Evolutionary conservation across 2,797 vertebrate genomes (phyloP), one percentile per base, ranked within the genome.

Genomic region (Pipistrellus kuhlii): DNA sequence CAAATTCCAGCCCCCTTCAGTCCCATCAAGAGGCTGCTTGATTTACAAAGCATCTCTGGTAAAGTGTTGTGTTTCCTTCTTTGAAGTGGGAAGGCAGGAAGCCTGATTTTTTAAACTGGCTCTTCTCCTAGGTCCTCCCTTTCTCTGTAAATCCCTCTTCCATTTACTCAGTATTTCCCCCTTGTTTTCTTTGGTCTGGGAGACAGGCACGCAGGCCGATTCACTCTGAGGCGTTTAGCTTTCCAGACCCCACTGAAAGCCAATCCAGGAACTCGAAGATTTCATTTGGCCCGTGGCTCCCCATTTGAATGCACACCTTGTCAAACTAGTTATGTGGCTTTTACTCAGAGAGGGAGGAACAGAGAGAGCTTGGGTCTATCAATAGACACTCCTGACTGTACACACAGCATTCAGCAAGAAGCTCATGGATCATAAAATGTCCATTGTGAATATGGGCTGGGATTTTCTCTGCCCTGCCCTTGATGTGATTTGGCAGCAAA

Each of bases 251-350:
- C 13, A 4, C 59, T 51, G 30, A 88, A 75, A 94, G 87, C 73
- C 48, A 55, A 2, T 77, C 13, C 18, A 30, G 66, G 20, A 88
- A 41, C 46, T 9, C 0, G 17, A 25, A 32, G 72, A 51, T 77
- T 92, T 89, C 91, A 14, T 32, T 75, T 57, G 72, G 64, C 71
- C 83, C 38, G 0, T 64, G 57, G 41, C 55, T 85, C 66, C 32
- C 23, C 51, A 35, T 75, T 68, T 71, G 77, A 89, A 96, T 93
- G 46, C 32, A 46, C 9, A 93, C 82, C 93, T 95, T 88, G 95
- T 90, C 78, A 78, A 35, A 96, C 96, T 88, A 91, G 96, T 95
- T 96, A 9, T 88, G 62, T 91, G 83, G 85, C 94, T 96, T 96
- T 96, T 88, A 55, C 77, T 71, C 8, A 30, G 55, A 59, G 73